A percentile compares a stretch with the other conserved stretches of the same genome.
Evolutionary conservation across 2,113 vertebrate genomes (phyloP).

Genomic region (Eubucco bourcierii): DNA sequence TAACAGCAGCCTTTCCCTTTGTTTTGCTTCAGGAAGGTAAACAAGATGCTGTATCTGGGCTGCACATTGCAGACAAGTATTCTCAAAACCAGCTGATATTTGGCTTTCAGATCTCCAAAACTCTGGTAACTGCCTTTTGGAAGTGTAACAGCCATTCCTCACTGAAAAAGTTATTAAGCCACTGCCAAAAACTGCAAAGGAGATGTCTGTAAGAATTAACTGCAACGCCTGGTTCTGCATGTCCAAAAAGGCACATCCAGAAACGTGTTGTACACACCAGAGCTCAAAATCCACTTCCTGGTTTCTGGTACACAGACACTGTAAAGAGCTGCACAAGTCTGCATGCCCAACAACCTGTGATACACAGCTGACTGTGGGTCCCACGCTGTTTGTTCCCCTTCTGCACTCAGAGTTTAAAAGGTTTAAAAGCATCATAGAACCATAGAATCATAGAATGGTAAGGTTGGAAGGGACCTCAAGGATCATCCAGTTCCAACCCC

Average conservation of each 20-base stretch:
- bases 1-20: background rate
- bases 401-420: background rate
- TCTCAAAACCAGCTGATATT: background rate
- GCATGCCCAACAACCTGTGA: background rate
- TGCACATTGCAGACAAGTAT: background rate
- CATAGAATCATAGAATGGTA: no score
- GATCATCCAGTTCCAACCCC: no score
- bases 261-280: background rate
- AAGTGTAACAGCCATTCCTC: background rate
- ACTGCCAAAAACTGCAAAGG: background rate
- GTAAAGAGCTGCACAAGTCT: background rate
- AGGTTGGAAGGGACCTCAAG: no score
- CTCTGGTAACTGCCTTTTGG: background rate
- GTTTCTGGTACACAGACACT: background rate
- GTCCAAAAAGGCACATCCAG: background rate
- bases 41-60: background rate
- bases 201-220: background rate
- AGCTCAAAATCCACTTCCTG: background rate
- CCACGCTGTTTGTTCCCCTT: background rate
- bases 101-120: background rate
- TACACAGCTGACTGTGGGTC: background rate
- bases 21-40: background rate
- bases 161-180: background rate
- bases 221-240: background rate
- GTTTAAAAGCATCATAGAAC: conserved; percentile 35